Conservation (phyloP, 2,888 invertebrate genomes). For the Hirtodrosophila histrioides region DNA sequence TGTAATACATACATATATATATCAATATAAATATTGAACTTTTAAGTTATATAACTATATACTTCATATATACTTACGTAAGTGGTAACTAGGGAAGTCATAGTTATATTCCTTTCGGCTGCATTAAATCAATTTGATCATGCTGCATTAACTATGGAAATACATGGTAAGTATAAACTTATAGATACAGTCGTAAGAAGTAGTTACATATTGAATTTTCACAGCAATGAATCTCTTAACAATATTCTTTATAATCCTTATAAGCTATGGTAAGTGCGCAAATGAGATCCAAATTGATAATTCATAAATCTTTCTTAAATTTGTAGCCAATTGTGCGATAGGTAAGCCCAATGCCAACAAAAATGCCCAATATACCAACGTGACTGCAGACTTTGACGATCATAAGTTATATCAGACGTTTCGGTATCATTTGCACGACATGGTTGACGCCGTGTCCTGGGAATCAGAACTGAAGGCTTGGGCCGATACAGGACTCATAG, state of each 20-base stretch:
- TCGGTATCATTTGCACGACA: background rate
- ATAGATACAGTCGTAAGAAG: background rate
- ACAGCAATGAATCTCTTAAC: background rate
- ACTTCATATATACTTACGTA: too few species aligned
- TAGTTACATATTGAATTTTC: background rate
- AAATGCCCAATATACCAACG: background rate
- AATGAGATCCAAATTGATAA: background rate
- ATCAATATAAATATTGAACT: too few species aligned
- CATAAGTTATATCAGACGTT: background rate
- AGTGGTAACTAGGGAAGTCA: too few species aligned
- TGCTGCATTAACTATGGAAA: background rate
- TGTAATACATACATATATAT: too few species aligned
- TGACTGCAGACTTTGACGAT: background rate
- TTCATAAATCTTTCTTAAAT: too few species aligned
- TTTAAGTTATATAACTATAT: too few species aligned
- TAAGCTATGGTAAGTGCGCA: slow-evolving; percentile 1
- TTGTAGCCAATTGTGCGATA: too few species aligned
- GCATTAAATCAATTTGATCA: background rate
- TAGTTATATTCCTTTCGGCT: too few species aligned
- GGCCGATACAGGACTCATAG: background rate
- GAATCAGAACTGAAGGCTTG: background rate
- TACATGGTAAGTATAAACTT: background rate
- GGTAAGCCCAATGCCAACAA: background rate
- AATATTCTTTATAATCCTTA: background rate
- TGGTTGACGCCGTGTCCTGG: background rate